A percentile compares a stretch with the other conserved stretches of the same genome.
Conservation (phyloP, 2,113 vertebrate genomes). For the Actinemys pallida region DNA sequence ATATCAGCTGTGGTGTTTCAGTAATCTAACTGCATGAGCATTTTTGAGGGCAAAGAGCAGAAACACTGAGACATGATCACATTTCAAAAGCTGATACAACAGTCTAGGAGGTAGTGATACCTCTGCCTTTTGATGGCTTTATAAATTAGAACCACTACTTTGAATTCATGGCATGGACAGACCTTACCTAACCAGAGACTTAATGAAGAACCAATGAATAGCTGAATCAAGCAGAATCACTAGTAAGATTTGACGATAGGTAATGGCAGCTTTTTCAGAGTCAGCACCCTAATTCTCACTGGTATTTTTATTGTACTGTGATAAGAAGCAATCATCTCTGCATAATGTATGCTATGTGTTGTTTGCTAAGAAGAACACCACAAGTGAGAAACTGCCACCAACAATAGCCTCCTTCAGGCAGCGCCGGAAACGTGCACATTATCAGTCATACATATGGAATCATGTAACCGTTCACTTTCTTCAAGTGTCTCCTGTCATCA, state of each 20-base stretch:
- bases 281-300: background rate
- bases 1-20: background rate
- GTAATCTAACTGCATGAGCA: background rate
- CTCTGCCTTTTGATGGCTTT: background rate
- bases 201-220: background rate
- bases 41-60: background rate
- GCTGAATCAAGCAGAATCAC: background rate
- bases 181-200: background rate
- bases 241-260: background rate
- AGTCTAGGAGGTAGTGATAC: background rate
- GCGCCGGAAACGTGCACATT: background rate
- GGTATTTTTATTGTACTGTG: background rate
- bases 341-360: background rate
- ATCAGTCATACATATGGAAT: background rate
- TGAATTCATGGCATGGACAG: background rate
- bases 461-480: background rate
- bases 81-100: background rate
- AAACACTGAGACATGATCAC: background rate
- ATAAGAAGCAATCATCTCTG: background rate
- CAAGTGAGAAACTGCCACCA: background rate
- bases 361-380: background rate
- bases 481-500: background rate
- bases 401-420: background rate
- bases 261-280: background rate
- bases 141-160: background rate